phyloP scores from a whole-genome alignment of 2,113 vertebrate species.

The Clarias magur region DNA sequence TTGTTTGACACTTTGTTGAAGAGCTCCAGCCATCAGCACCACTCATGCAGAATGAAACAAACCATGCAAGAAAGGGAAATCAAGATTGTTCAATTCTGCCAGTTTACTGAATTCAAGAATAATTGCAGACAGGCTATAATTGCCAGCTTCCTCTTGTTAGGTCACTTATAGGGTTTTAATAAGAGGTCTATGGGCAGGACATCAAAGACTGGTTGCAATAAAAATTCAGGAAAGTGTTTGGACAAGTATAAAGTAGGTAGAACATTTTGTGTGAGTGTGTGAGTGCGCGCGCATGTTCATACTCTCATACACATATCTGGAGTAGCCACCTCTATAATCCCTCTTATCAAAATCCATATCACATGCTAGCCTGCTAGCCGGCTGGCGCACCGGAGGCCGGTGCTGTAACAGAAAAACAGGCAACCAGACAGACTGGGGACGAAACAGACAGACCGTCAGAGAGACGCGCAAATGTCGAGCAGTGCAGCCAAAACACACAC shows the following conservation, averaged over 20 bases:
- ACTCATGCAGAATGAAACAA: background rate
- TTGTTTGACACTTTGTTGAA: background rate
- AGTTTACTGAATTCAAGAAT: background rate
- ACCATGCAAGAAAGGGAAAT: background rate
- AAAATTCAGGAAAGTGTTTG: background rate
- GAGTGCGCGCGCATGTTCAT: slow-evolving; percentile 30
- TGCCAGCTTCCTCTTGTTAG: background rate
- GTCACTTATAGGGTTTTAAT: background rate
- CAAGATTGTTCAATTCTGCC: background rate
- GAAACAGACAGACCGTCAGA: background rate
- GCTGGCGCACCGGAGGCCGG: slow-evolving; percentile 71
- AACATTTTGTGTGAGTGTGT: background rate
- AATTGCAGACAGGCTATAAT: background rate
- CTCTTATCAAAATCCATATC: slow-evolving; percentile 80
- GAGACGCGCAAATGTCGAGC: background rate
- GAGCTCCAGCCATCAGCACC: background rate
- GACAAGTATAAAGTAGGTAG: background rate
- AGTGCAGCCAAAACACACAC: background rate
- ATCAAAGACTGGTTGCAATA: background rate
- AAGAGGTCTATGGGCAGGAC: background rate
- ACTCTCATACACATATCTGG: slow-evolving; percentile 58
- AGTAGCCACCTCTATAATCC: slow-evolving; percentile 76
- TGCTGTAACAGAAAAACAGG: slow-evolving; percentile 53
- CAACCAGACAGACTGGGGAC: background rate
- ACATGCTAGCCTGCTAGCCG: slow-evolving; percentile 73